Conservation (phyloP, 2,797 vertebrate species). For the Hydrocynus forskahlii region DNA sequence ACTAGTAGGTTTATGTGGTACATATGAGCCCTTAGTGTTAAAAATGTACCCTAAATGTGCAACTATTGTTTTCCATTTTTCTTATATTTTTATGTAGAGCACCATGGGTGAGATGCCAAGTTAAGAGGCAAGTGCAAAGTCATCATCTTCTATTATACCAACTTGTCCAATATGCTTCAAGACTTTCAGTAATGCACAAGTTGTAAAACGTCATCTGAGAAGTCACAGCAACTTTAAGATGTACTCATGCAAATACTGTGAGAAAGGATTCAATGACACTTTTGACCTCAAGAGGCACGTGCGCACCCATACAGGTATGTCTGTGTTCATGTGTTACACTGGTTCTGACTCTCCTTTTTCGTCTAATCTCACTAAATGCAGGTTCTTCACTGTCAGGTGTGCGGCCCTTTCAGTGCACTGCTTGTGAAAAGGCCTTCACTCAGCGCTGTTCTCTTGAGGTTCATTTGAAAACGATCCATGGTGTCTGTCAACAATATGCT, state of each 20-base stretch:
- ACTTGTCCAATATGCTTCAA: slow-evolving; percentile 82
- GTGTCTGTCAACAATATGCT: slow-evolving; percentile 80
- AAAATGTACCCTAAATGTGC: background rate
- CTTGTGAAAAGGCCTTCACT: slow-evolving; percentile 85
- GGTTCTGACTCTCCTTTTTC: background rate
- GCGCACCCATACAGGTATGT: slow-evolving; percentile 84
- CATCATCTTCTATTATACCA: slow-evolving; percentile 51
- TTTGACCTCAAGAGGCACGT: slow-evolving; percentile 86
- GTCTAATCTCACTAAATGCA: background rate
- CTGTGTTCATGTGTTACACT: background rate
- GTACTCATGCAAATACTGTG: slow-evolving; percentile 84
- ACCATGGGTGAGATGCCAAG: slow-evolving; percentile 59
- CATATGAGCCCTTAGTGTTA: background rate
- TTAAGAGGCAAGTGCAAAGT: slow-evolving; percentile 9
- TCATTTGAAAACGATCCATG: slow-evolving; percentile 84
- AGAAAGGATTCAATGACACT: slow-evolving; percentile 87
- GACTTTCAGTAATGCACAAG: slow-evolving; percentile 79
- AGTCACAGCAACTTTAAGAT: slow-evolving; percentile 84
- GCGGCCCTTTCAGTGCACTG: slow-evolving; percentile 83
- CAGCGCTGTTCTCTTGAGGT: slow-evolving; percentile 86
- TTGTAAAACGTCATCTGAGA: slow-evolving; percentile 85
- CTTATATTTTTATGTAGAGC: slow-evolving; percentile 61
- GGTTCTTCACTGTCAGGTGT: slow-evolving; percentile 70
- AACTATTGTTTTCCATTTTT: background rate
- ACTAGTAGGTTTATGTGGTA: no score